Evolutionary conservation across 2,888 invertebrate genomes (phyloP).

Genomic region (Listrodromus nycthemerus): DNA sequence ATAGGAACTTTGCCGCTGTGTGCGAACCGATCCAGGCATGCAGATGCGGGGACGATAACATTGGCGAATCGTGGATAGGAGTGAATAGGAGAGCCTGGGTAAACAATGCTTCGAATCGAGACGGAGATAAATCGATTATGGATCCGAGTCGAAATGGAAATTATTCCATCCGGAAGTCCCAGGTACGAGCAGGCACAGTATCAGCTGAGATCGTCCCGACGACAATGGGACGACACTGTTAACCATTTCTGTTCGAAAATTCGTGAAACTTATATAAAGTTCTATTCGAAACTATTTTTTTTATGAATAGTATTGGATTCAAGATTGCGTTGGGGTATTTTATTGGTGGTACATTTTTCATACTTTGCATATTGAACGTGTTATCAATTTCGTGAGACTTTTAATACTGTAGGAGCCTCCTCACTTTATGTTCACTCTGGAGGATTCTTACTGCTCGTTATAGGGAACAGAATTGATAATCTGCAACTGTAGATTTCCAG

Average conservation of each 20-base stretch:
- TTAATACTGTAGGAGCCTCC: neutral
- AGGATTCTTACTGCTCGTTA: neutral
- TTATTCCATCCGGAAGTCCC: constrained; percentile 61
- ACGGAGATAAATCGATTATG: constrained; percentile 1
- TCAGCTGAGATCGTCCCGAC: constrained; percentile 40
- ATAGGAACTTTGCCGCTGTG: constrained; percentile 26
- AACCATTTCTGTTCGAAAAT: no score
- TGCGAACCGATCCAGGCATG: constrained; percentile 16
- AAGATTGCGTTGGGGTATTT: no score
- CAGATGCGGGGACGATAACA: constrained; percentile 15
- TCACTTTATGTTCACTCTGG: constrained; percentile 11
- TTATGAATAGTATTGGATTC: no score
- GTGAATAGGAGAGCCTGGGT: constrained; percentile 19
- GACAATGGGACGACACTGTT: no score
- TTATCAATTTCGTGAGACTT: no score
- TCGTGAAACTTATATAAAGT: no score
- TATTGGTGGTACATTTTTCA: no score
- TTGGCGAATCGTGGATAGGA: constrained; percentile 14
- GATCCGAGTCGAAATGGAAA: constrained; percentile 35
- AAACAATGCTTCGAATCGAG: constrained; percentile 40
- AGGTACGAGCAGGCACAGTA: constrained; percentile 61
- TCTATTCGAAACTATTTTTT: no score
- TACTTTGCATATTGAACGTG: no score
- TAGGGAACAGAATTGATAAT: neutral
- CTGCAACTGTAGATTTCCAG: neutral